Conservation (phyloP, 2,797 vertebrate genomes). For the Denticeps clupeoides region DNA sequence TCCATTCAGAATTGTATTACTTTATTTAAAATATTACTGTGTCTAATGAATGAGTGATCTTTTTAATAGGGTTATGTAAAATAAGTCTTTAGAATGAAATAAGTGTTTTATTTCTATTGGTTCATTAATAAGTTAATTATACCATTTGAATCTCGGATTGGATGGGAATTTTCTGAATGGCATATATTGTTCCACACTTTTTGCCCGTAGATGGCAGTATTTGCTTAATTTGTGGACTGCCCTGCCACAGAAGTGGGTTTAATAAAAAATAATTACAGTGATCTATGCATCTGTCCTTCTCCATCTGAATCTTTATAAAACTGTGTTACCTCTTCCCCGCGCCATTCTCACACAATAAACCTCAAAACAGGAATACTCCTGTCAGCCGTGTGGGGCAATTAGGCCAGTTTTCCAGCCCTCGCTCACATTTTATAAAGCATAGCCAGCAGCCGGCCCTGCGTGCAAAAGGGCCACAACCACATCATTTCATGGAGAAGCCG, state of each 20-base stretch:
- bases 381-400: slow-evolving; percentile 51
- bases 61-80: too few relatives aligned
- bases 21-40: too few relatives aligned
- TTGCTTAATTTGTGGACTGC: slow-evolving; percentile 40
- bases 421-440: slow-evolving; percentile 52
- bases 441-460: slow-evolving; percentile 32
- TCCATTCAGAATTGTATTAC: too few relatives aligned
- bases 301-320: slow-evolving; percentile 50
- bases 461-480: not conserved
- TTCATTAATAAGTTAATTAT: too few relatives aligned
- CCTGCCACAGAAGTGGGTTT: slow-evolving; percentile 40
- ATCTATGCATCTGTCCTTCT: slow-evolving; percentile 65
- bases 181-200: not conserved
- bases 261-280: slow-evolving; percentile 66
- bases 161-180: not conserved
- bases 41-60: too few relatives aligned
- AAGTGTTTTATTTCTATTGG: too few relatives aligned
- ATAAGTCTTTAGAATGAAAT: too few relatives aligned
- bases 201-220: slow-evolving; percentile 66
- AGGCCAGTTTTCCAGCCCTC: slow-evolving; percentile 51
- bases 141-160: too few relatives aligned
- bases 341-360: slow-evolving; percentile 59
- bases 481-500: too few relatives aligned
- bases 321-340: slow-evolving; percentile 43
- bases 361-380: slow-evolving; percentile 49